Percentiles rank a stretch among this genome's conserved stretches.
These are phyloP conservation scores for Calycopis cecrops DNA, from an alignment of 1,140 invertebrate genomes.

Conservation along the genomic window DNA sequence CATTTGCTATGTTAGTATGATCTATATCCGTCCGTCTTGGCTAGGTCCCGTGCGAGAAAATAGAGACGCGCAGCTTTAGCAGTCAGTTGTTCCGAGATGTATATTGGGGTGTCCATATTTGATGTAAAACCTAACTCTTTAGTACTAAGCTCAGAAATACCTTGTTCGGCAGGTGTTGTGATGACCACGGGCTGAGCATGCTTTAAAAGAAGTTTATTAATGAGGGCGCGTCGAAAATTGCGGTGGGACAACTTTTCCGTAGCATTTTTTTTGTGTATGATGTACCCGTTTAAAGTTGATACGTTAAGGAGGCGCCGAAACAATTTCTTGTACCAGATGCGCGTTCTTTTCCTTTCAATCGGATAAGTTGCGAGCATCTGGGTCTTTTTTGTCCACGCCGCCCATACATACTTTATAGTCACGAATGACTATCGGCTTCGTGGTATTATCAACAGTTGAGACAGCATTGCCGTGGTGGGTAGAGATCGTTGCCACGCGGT, in stretches of 20 bases:
- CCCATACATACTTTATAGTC: no score
- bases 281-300: conserved; percentile 21
- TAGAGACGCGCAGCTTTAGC: no score
- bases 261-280: conserved; percentile 1
- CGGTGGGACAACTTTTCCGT: not conserved
- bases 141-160: not conserved
- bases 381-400: conserved; percentile 30
- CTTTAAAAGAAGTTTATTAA: conserved; percentile 1
- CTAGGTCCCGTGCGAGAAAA: no score
- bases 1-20: no score
- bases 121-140: no score
- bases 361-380: conserved; percentile 29
- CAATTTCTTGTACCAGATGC: conserved; percentile 31
- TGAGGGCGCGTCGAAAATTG: not conserved
- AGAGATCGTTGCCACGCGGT: conserved; percentile 22
- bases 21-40: no score
- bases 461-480: conserved; percentile 24
- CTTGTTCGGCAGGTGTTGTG: not conserved
- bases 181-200: not conserved
- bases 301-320: no score
- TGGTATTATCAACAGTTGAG: not conserved
- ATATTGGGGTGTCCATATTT: no score
- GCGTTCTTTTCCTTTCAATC: conserved; percentile 27
- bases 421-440: conserved; percentile 1
- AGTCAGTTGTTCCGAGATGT: no score